Percentiles rank a stretch among this genome's conserved stretches.
Evolutionary conservation across 2,888 invertebrate genomes (phyloP).

Genomic region (Euzetes globulus): DNA sequence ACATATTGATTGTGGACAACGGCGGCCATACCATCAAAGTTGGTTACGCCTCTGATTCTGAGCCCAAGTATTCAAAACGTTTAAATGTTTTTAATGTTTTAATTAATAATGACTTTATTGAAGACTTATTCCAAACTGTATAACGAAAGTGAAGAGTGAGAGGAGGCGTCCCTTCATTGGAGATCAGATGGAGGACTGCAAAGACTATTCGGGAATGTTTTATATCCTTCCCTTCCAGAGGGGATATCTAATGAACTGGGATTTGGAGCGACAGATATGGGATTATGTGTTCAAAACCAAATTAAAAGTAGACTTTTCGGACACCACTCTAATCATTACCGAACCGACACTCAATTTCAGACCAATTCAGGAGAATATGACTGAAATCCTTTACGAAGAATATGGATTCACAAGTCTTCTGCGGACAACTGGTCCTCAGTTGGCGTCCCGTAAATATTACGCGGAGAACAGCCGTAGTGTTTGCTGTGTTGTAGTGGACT

Average conservation of each 20-base stretch:
- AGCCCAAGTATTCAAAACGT: conserved; percentile 56
- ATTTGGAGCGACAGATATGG: conserved; percentile 90
- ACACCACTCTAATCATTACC: conserved; percentile 74
- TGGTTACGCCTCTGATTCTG: conserved; percentile 61
- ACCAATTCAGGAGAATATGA: conserved; percentile 83
- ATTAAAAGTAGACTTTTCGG: conserved; percentile 54
- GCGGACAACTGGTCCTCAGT: conserved; percentile 41
- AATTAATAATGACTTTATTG: neutral
- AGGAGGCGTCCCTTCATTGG: conserved; percentile 85
- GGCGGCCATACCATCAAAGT: conserved; percentile 80
- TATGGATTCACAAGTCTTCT: conserved; percentile 75
- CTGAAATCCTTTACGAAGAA: conserved; percentile 95
- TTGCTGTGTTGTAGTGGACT: conserved; percentile 77
- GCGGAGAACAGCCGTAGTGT: conserved; percentile 45
- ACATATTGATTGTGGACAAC: conserved; percentile 63
- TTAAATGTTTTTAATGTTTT: conserved; percentile 41
- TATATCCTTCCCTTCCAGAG: conserved; percentile 89
- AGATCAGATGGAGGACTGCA: conserved; percentile 88
- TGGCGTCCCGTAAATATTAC: conserved; percentile 31
- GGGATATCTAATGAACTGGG: conserved; percentile 93
- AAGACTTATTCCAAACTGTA: conserved; percentile 77
- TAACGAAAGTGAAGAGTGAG: conserved; percentile 97
- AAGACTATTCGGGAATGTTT: conserved; percentile 88
- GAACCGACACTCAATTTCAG: conserved; percentile 90
- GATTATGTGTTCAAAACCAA: conserved; percentile 66